Percentiles rank a stretch among this genome's conserved stretches.
Evolutionary conservation across 1,140 invertebrate genomes (phyloP).

Genomic region (Ips typographus): DNA sequence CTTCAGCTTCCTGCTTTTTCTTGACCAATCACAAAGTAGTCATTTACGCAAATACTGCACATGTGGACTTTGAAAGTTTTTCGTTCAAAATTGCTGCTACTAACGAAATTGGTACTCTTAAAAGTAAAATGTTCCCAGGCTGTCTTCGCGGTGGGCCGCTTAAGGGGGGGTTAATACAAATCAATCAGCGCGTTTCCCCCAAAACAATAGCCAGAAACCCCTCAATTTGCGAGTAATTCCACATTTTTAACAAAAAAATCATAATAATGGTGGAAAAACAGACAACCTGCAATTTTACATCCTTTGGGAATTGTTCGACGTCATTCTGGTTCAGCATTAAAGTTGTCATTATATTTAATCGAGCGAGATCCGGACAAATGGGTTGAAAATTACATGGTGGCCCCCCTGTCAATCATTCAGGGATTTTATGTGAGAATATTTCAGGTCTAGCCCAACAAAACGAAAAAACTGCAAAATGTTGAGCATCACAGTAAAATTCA

Average conservation of each 20-base stretch:
- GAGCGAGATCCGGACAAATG: conserved; percentile 12
- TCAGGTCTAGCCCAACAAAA: background rate
- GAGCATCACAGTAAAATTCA: no score
- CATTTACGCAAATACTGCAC: no score
- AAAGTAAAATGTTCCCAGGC: conserved; percentile 46
- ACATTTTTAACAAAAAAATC: conserved; percentile 13
- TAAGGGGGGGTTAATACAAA: conserved; percentile 49
- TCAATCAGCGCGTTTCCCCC: conserved; percentile 43
- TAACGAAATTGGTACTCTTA: conserved; percentile 36
- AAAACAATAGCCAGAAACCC: conserved; percentile 7
- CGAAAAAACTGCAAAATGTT: no score
- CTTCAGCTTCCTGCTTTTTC: no score
- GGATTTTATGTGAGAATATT: conserved; percentile 3
- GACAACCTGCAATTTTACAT: conserved; percentile 22
- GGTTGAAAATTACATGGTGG: conserved; percentile 16
- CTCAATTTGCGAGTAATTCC: conserved; percentile 10
- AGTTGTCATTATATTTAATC: conserved; percentile 25
- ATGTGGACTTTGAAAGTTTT: background rate
- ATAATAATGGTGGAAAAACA: conserved; percentile 14
- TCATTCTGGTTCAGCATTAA: conserved; percentile 12
- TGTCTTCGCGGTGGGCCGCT: conserved; percentile 47
- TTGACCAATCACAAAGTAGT: no score
- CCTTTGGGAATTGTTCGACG: conserved; percentile 23
- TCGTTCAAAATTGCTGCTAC: background rate
- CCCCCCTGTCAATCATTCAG: background rate